These are phyloP conservation scores for Epirrhoe tristata DNA, from an alignment of 2,888 invertebrate genomes.

Conservation along the genomic window DNA sequence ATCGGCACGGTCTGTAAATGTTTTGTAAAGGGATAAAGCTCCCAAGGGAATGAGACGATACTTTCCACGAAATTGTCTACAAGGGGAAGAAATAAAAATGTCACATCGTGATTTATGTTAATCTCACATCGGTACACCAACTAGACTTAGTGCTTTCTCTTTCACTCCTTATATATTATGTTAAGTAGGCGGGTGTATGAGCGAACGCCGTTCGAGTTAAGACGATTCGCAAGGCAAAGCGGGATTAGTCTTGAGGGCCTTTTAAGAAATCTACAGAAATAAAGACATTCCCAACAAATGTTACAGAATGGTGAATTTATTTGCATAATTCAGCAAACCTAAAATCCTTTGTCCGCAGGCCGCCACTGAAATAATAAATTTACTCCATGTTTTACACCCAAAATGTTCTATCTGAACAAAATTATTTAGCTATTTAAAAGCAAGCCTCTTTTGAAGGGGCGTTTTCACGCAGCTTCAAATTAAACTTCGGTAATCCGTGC, in stretches of 20 bases:
- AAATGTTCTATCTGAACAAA: slow-evolving; percentile 75
- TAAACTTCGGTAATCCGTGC: slow-evolving; percentile 50
- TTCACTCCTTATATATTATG: slow-evolving; percentile 53
- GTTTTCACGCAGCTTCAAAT: slow-evolving; percentile 56
- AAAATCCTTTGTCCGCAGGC: slow-evolving; percentile 81
- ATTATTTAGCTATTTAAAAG: slow-evolving; percentile 77
- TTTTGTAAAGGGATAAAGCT: slow-evolving; percentile 39
- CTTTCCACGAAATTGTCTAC: slow-evolving; percentile 48
- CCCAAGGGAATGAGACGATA: slow-evolving; percentile 39
- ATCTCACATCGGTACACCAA: slow-evolving; percentile 48
- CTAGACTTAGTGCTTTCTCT: slow-evolving; percentile 50
- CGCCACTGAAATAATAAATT: slow-evolving; percentile 81
- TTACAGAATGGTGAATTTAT: slow-evolving; percentile 85
- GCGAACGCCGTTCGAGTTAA: slow-evolving; percentile 61
- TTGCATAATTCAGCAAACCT: slow-evolving; percentile 84
- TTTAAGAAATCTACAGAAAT: slow-evolving; percentile 82
- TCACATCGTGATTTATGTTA: slow-evolving; percentile 52
- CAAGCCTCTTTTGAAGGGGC: slow-evolving; percentile 57
- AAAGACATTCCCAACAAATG: slow-evolving; percentile 84
- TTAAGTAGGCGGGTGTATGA: slow-evolving; percentile 61
- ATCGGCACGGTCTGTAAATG: slow-evolving; percentile 33
- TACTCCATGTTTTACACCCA: slow-evolving; percentile 78
- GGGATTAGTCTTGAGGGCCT: slow-evolving; percentile 74
- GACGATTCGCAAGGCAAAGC: slow-evolving; percentile 72
- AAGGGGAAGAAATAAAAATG: slow-evolving; percentile 51